phyloP scores from a whole-genome alignment of 1,140 invertebrate genomes.

The Drosophila kanapiae region DNA sequence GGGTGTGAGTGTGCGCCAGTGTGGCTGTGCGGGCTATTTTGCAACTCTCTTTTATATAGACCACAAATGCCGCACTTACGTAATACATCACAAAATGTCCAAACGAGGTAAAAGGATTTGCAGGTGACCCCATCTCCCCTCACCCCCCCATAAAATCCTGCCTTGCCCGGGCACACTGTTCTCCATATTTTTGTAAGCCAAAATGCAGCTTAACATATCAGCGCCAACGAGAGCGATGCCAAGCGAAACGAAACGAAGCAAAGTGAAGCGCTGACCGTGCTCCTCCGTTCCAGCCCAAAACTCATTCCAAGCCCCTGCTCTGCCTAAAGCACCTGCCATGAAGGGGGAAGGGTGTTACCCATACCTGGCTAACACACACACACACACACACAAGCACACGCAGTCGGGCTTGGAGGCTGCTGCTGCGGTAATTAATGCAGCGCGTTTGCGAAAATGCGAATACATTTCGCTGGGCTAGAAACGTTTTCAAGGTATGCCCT shows the following conservation, averaged over 20 bases:
- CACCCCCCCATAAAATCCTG: too few species aligned
- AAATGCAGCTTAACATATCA: constrained; percentile 83
- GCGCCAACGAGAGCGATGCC: constrained; percentile 53
- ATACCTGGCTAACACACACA: constrained; percentile 38
- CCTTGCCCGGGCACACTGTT: constrained; percentile 17
- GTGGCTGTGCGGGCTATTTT: constrained; percentile 52
- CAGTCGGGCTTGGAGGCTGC: constrained; percentile 46
- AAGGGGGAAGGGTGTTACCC: background rate
- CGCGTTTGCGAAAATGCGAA: constrained; percentile 83
- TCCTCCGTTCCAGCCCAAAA: constrained; percentile 23
- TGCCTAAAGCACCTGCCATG: constrained; percentile 64
- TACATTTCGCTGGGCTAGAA: constrained; percentile 72
- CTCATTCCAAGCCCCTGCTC: constrained; percentile 9
- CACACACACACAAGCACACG: constrained; percentile 37
- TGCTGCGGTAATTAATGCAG: constrained; percentile 83
- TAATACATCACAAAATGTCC: constrained; percentile 82
- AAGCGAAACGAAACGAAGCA: constrained; percentile 52
- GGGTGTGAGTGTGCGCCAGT: constrained; percentile 18
- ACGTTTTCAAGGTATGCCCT: constrained; percentile 58
- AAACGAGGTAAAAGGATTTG: constrained; percentile 81
- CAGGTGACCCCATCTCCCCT: constrained; percentile 32
- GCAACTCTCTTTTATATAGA: constrained; percentile 62
- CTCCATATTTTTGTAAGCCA: constrained; percentile 81
- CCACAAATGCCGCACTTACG: constrained; percentile 80
- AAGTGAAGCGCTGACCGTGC: constrained; percentile 71